These are phyloP conservation scores for Acanthurus tractus DNA, from an alignment of 2,797 vertebrate species.

Conservation along the genomic window DNA sequence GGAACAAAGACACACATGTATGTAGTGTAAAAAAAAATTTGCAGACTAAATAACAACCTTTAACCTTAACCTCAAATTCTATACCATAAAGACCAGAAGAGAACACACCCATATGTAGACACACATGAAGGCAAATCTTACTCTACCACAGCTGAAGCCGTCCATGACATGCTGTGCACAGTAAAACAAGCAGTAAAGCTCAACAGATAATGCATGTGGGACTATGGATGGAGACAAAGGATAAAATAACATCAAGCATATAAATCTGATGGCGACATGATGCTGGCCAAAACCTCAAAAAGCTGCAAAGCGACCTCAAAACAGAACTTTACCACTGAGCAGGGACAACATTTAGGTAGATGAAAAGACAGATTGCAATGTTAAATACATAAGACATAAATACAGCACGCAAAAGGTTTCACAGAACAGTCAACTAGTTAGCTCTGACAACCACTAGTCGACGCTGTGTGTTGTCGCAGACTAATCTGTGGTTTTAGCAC, in stretches of 20 bases:
- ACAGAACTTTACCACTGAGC: slow-evolving; percentile 20
- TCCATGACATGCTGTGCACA: slow-evolving; percentile 14
- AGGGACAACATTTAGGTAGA: background rate
- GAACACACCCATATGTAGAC: slow-evolving; percentile 43
- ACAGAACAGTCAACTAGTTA: too few species aligned
- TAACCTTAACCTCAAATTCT: slow-evolving; percentile 69
- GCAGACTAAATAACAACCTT: slow-evolving; percentile 66
- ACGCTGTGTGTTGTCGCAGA: too few species aligned
- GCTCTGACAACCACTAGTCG: too few species aligned
- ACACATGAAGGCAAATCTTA: slow-evolving; percentile 20
- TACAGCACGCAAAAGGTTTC: background rate
- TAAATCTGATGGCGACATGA: slow-evolving; percentile 20
- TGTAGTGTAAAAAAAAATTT: slow-evolving; percentile 51
- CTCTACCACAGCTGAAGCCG: slow-evolving; percentile 22
- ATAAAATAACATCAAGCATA: slow-evolving; percentile 25
- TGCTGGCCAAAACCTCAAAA: slow-evolving; percentile 33
- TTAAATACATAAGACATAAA: background rate
- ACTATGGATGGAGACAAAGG: slow-evolving; percentile 1
- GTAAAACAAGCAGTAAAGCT: slow-evolving; percentile 15
- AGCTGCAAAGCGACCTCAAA: slow-evolving; percentile 32
- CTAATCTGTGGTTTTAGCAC: too few species aligned
- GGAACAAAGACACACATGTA: slow-evolving; percentile 62
- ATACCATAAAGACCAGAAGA: slow-evolving; percentile 58
- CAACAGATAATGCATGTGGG: slow-evolving; percentile 24
- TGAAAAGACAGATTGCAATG: background rate